Percentiles rank a stretch among this genome's conserved stretches.
These are phyloP conservation scores for Gandaritis pyraliata DNA, from an alignment of 2,888 invertebrate genomes.

Conservation along the genomic window DNA sequence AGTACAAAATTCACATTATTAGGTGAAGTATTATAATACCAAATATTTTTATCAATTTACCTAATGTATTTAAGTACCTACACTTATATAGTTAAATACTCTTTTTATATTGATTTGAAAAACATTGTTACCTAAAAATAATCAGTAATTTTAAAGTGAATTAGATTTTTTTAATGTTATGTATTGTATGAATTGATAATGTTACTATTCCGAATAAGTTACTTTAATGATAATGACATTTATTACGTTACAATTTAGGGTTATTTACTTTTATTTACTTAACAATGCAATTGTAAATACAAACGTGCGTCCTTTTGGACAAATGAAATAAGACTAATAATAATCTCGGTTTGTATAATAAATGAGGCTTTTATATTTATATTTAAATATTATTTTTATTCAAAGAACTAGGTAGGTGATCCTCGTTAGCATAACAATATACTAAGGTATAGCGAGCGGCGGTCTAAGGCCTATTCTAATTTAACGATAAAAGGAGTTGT, in stretches of 20 bases:
- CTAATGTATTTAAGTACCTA: constrained; percentile 12
- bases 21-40: constrained; percentile 60
- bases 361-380: constrained; percentile 32
- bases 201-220: background rate
- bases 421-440: background rate
- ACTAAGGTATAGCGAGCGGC: no score
- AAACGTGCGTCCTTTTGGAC: constrained; percentile 18
- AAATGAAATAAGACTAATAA: constrained; percentile 15
- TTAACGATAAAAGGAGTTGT: no score
- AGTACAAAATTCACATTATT: constrained; percentile 36
- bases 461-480: no score
- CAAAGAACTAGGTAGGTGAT: background rate
- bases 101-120: constrained; percentile 3
- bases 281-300: constrained; percentile 24
- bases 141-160: constrained; percentile 13
- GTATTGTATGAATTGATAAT: constrained; percentile 16
- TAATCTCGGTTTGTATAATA: constrained; percentile 24
- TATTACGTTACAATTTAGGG: constrained; percentile 11
- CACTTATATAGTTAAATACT: constrained; percentile 9
- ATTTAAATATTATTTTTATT: background rate
- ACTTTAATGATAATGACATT: background rate
- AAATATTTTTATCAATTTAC: constrained; percentile 52
- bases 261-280: background rate
- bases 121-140: constrained; percentile 12
- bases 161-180: constrained; percentile 7